Base-by-base conservation (phyloP, 2,113 vertebrate species). In the Phoenicopterus ruber region DNA sequence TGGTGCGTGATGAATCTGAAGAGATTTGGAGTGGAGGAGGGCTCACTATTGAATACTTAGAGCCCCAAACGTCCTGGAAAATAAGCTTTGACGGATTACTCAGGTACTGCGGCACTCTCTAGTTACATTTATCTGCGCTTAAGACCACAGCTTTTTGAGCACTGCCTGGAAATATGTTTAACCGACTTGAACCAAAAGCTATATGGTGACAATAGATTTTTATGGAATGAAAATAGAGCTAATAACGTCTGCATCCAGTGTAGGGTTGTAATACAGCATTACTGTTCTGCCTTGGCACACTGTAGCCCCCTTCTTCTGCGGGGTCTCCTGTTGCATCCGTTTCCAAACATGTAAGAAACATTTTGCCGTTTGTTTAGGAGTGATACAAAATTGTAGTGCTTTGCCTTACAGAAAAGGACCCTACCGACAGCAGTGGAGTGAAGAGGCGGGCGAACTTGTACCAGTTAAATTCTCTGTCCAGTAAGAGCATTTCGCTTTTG, bases 11-110 rank as follows among this genome's bases (percentile, higher is more conserved):
- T 52, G 97, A 97, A 32, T 96, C 93, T n/a, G 36, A 79, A 62
- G 96, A 96, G 63, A 34, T 82, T 9, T 97, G 97, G 97, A 95
- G 92, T 67, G 97, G 74, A 67, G 95, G 95, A 85, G 97, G 96
- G 6, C 93, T 97, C 65, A 84, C 87, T 24, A 87, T 97, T 69
- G 96, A 97, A 52, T 94, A 94, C 54, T 2, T 93, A 57, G 91
- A 97, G 72, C 59, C 91, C 15, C 74, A 95, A 25, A 70, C 9
- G 22, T 2, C 6, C 69, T 97, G 97, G 97, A 93, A 91, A 77
- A 97, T 97, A 79, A 93, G 40, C 66, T 97, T 96, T 3, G 26
- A 88, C 2, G 97, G 97, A 80, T 84, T 95, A 7, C 95, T 97
- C 44, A 97, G 97, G 97, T 97, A 95, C 10, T 73, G 62, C 58